Conservation (phyloP, 2,797 vertebrate species). For the Myiothlypis chrysogaster region DNA sequence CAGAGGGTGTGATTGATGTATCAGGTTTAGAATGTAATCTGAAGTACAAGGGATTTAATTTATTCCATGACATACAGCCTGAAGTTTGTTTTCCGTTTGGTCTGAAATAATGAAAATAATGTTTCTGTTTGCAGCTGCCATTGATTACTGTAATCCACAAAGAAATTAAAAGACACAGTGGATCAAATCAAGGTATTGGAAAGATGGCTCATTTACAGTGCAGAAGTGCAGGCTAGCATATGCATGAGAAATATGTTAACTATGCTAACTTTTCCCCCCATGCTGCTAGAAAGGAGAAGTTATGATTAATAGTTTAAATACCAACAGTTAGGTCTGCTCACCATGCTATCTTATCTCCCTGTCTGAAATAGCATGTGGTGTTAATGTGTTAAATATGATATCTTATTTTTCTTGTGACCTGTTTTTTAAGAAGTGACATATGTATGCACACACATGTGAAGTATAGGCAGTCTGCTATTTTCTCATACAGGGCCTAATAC, state of each 20-base stretch:
- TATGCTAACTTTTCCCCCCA: not conserved
- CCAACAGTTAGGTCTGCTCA: not conserved
- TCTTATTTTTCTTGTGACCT: slow-evolving; percentile 20
- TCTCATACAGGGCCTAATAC: not conserved
- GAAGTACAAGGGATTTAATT: slow-evolving; percentile 10
- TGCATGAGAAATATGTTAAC: slow-evolving; percentile 29
- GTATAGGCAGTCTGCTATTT: not conserved
- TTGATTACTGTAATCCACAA: not conserved
- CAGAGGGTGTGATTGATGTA: slow-evolving; percentile 14
- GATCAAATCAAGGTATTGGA: slow-evolving; percentile 15
- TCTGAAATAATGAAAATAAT: slow-evolving; percentile 16
- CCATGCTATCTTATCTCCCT: slow-evolving; percentile 36
- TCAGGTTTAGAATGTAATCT: not conserved
- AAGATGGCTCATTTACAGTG: not conserved
- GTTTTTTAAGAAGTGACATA: not conserved
- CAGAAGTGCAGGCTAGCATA: not conserved
- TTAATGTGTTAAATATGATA: slow-evolving; percentile 56
- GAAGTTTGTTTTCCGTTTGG: slow-evolving; percentile 28
- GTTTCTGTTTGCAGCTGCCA: not conserved
- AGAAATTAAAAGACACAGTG: slow-evolving; percentile 7
- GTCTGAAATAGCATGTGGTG: slow-evolving; percentile 43
- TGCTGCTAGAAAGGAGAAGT: slow-evolving; percentile 2
- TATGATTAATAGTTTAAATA: slow-evolving; percentile 55
- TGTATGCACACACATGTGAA: not conserved
- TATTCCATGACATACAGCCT: not conserved